Conservation (phyloP, 2,797 vertebrate genomes). For the Dallia pectoralis region DNA sequence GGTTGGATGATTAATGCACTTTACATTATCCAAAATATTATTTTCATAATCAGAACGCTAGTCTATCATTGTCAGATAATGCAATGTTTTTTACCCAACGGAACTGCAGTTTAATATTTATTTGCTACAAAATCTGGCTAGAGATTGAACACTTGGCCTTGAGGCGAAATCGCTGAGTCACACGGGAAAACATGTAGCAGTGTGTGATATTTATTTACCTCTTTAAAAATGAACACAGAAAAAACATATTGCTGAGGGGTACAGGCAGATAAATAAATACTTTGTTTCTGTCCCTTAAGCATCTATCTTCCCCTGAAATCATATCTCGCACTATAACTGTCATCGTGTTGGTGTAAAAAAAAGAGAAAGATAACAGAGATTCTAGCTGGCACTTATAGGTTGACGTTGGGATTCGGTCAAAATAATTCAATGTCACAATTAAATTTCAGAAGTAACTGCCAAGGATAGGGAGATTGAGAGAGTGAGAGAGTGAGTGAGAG, state of each 20-base stretch:
- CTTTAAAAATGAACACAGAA: constrained; percentile 4
- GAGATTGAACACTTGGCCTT: constrained; percentile 44
- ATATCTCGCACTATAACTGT: not conserved
- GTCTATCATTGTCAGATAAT: not conserved
- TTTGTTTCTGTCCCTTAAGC: not conserved
- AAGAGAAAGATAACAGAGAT: not conserved
- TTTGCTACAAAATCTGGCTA: constrained; percentile 68
- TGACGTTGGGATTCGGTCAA: not conserved
- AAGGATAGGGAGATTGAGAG: too few species aligned
- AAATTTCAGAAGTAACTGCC: too few species aligned
- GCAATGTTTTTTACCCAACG: not conserved
- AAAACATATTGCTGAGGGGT: constrained; percentile 8
- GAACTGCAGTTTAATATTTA: constrained; percentile 2
- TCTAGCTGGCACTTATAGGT: too few species aligned
- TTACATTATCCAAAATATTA: not conserved
- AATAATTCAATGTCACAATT: too few species aligned
- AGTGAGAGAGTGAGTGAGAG: too few species aligned
- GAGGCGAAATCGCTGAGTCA: constrained; percentile 20
- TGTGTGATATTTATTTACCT: constrained; percentile 18
- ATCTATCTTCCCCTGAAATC: not conserved
- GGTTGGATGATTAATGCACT: too few species aligned
- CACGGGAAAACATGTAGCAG: constrained; percentile 4
- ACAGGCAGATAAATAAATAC: not conserved
- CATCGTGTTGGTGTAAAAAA: too few species aligned
- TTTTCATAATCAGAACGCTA: not conserved